Base-by-base conservation (phyloP, 2,797 vertebrate species). In the Gymnocypris eckloni region DNA sequence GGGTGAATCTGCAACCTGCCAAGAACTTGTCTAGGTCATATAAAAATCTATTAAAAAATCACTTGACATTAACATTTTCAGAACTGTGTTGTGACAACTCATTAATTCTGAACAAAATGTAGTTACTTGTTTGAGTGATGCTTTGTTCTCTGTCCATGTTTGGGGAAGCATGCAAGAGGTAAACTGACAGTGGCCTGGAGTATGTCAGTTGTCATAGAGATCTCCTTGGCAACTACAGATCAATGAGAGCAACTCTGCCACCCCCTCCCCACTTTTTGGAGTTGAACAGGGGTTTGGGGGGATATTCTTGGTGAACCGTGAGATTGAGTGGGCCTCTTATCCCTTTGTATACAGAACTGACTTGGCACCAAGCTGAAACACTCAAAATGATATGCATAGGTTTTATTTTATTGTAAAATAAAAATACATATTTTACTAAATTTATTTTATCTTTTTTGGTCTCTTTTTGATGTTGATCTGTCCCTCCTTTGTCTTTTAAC, bases 141-240 rank as follows among this genome's bases (percentile, higher is more conserved):
- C 77, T 54, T 88, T 92, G 90, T 92, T 92, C 85, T 45, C 52
- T 61, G 43, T 54, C 20, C 79, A 78, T 83, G 89, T 93, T 93
- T 88, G 88, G 87, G 88, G 87, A 81, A 64, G 89, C 75, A 48
- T 64, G 41, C 56, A 15, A 88, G 87, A 92, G 90, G 86, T 88
- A 88, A 86, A 90, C 82, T 80, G 88, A 79, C 88, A 82, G 72
- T 75, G 87, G 89, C 90, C 89, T 88, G 89, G 87, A 91, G 92
- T 93, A 89, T 91, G 92, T 87, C 13, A 33, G 92, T 95, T 91
- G 52, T 92, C 90, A 94, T 94, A 92, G 94, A 82, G 88, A 94
- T 91, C 86, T 91, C 93, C 92, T 90, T 92, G 91, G 90, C 88
- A 89, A 95, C 89, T 59, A 88, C 84, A 81, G 89, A 86, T 86